Evolutionary conservation across 1,140 invertebrate genomes (phyloP), one percentile per base, ranked within the genome.

Genomic region (Phortica variegata): DNA sequence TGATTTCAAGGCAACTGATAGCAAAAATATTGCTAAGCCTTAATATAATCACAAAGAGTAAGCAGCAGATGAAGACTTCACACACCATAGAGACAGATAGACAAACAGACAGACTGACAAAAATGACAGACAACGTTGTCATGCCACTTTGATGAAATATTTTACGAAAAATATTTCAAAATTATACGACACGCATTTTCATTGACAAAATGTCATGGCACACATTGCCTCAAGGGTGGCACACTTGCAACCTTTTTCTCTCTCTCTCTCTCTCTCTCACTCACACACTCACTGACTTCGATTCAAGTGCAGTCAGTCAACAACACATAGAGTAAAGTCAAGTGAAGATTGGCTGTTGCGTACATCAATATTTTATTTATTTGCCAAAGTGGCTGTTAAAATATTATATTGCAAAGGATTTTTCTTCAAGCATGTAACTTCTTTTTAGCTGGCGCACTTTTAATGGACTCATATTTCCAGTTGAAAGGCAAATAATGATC

Each of bases 331-430:
- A 20, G 16, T 2, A 7, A 21, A 18, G 21, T 44, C 32, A 19
- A 31, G 47, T 32, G 59, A 65, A 61, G 54, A 56, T 55, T 59
- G 47, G 20, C 46, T 47, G 55, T 21, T 47, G 53, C 17, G 15
- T 38, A 55, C 44, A 58, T 58, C 37, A 58, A 58, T 58, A 58
- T 58, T 58, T 51, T 58, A 58, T 58, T 58, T 54, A 58, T 26
- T 26, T 58, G 50, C 36, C 57, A 48, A 52, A 60, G 63, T 51
- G 65, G 47, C 58, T 62, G 59, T 68, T 66, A 57, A 66, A 66
- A 66, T 61, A 60, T 66, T 66, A 66, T 66, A 63, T 63, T 56
- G 34, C 51, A 40, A 43, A 44, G 23, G 23, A 26, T 26, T 26
- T 26, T 26, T 26, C 23, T 26, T 26, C 10, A n/a, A n/a, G n/a